These are phyloP conservation scores for Parascotia fuliginaria DNA, from an alignment of 2,888 invertebrate species.

Conservation along the genomic window DNA sequence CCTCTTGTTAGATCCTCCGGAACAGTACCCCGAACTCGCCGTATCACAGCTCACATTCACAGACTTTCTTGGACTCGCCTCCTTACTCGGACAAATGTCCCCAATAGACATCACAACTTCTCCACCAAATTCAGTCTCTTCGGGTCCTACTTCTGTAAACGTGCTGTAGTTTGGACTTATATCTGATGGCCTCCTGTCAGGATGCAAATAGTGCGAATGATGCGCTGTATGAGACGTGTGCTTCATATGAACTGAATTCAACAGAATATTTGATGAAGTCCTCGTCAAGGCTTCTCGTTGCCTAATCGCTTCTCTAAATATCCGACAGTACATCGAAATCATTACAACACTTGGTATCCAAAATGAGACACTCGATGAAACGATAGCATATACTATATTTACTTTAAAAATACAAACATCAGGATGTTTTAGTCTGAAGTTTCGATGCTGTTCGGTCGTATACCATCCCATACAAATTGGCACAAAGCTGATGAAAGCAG, in stretches of 20 bases:
- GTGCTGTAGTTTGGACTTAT: conserved; percentile 83
- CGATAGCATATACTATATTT: conserved; percentile 94
- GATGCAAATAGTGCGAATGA: conserved; percentile 83
- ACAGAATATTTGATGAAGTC: conserved; percentile 93
- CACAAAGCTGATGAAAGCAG: conserved; percentile 96
- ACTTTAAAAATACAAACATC: conserved; percentile 93
- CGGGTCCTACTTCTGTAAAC: conserved; percentile 80
- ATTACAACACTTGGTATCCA: conserved; percentile 97
- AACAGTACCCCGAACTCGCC: conserved; percentile 80
- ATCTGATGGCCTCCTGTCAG: conserved; percentile 77
- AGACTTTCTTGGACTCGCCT: conserved; percentile 81
- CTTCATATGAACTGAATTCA: conserved; percentile 94
- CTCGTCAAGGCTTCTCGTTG: conserved; percentile 93
- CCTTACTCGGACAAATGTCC: conserved; percentile 78
- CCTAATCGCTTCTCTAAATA: conserved; percentile 92
- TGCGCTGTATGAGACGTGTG: conserved; percentile 90
- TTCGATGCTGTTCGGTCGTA: conserved; percentile 92
- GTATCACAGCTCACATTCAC: conserved; percentile 83
- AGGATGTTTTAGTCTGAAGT: conserved; percentile 87
- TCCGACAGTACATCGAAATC: conserved; percentile 96
- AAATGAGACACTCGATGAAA: conserved; percentile 95
- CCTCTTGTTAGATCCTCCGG: conserved; percentile 80
- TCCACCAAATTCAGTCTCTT: conserved; percentile 74
- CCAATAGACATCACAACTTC: conserved; percentile 75
- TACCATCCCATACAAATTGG: conserved; percentile 98